Evolutionary conservation across 2,113 vertebrate species (phyloP).

Genomic region (Sphyrna mokarran): DNA sequence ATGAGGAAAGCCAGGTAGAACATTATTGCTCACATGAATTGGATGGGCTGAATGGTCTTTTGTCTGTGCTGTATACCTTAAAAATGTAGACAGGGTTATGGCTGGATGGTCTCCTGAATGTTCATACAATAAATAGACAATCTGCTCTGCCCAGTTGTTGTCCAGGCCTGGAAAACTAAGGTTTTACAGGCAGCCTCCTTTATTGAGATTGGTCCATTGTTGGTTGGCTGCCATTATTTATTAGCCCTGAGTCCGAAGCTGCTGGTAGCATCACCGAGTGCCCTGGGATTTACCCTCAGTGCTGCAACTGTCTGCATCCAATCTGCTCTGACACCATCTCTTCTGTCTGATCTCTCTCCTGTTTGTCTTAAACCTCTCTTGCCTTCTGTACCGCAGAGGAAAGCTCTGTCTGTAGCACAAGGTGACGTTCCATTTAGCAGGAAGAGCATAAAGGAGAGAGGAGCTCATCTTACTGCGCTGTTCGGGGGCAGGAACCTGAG

Average conservation of each 20-base stretch:
- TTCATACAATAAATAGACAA: neutral
- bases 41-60: neutral
- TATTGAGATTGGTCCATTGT: neutral
- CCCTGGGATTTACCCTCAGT: neutral
- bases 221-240: neutral
- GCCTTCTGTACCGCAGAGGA: conserved; percentile 66
- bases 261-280: neutral
- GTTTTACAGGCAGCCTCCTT: too few relatives aligned
- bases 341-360: conserved; percentile 22
- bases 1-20: neutral
- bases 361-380: conserved; percentile 43
- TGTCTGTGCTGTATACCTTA: neutral
- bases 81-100: neutral
- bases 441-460: conserved; percentile 96
- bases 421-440: conserved; percentile 77
- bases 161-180: neutral
- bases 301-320: neutral
- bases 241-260: neutral
- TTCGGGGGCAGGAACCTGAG: conserved; percentile 63
- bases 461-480: conserved; percentile 77
- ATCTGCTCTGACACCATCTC: neutral
- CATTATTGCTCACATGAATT: neutral
- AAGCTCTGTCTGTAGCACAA: conserved; percentile 78
- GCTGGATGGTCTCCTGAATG: neutral
- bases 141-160: neutral